Evolutionary conservation across 2,797 vertebrate genomes (phyloP).

Genomic region (Enteromius unitaeniatus): DNA sequence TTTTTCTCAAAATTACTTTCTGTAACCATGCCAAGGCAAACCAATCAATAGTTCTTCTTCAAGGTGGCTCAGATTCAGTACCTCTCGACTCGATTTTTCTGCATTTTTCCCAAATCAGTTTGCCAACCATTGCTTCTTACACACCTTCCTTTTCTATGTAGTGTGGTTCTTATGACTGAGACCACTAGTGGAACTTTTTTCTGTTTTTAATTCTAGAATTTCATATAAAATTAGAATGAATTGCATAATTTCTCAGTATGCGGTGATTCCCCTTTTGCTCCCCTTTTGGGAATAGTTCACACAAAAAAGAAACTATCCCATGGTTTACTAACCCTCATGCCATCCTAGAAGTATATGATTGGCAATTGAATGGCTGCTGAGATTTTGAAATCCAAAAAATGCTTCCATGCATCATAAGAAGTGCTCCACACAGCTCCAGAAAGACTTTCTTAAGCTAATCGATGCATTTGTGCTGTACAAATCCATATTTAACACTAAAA

Average conservation of each 20-base stretch:
- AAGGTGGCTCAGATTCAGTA: slow-evolving; percentile 49
- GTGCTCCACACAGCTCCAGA: neutral
- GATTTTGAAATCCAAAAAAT: neutral
- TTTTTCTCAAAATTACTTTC: slow-evolving; percentile 58
- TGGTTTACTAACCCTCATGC: too few species aligned
- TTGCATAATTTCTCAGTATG: neutral
- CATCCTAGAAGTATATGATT: neutral
- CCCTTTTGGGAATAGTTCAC: too few species aligned
- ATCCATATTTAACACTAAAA: neutral
- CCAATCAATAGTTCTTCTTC: slow-evolving; percentile 66
- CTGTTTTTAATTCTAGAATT: neutral
- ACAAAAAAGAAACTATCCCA: too few species aligned
- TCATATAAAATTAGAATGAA: neutral
- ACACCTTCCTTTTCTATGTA: neutral
- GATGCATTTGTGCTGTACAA: neutral
- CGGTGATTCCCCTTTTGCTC: too few species aligned
- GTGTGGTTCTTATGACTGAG: neutral
- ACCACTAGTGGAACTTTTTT: neutral
- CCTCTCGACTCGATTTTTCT: slow-evolving; percentile 27
- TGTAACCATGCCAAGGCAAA: slow-evolving; percentile 65
- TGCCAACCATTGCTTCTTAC: neutral
- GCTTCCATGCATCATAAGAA: neutral
- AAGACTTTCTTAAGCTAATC: neutral
- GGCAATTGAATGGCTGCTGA: neutral
- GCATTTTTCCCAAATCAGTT: neutral